Evolutionary conservation across 2,797 vertebrate genomes (phyloP).

Genomic region (Esox lucius): DNA sequence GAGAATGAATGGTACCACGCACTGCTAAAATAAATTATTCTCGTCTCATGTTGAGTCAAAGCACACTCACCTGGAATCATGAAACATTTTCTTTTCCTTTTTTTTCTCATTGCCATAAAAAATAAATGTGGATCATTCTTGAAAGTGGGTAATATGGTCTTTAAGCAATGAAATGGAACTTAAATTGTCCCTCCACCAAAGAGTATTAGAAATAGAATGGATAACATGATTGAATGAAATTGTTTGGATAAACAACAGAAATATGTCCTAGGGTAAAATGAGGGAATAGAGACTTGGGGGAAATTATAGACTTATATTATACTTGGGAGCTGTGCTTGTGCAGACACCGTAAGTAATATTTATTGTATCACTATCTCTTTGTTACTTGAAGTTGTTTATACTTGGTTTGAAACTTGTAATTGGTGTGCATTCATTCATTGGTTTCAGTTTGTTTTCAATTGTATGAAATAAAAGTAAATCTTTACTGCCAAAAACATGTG

Average conservation of each 20-base stretch:
- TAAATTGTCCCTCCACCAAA: conserved; percentile 5
- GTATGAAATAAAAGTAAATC: conserved; percentile 57
- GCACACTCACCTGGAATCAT: neutral
- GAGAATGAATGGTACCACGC: neutral
- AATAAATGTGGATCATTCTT: conserved; percentile 11
- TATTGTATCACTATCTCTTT: conserved; percentile 41
- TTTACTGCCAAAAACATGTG: conserved; percentile 25
- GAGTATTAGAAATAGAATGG: conserved; percentile 27
- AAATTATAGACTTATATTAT: neutral
- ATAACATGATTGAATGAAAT: neutral
- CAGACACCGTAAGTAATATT: conserved; percentile 18
- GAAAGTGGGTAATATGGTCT: conserved; percentile 1
- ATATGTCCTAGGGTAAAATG: neutral
- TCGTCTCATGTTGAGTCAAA: conserved; percentile 1
- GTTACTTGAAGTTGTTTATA: conserved; percentile 64
- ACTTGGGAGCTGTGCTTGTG: neutral
- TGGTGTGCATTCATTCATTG: conserved; percentile 43
- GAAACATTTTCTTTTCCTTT: neutral
- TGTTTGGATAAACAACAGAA: neutral
- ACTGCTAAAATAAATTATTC: neutral
- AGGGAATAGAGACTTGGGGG: neutral
- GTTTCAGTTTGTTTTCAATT: conserved; percentile 44
- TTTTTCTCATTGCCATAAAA: neutral
- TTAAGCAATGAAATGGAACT: neutral
- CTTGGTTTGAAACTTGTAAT: conserved; percentile 41